These are phyloP conservation scores for Coreoperca whiteheadi DNA, from an alignment of 2,113 vertebrate genomes.

Conservation along the genomic window DNA sequence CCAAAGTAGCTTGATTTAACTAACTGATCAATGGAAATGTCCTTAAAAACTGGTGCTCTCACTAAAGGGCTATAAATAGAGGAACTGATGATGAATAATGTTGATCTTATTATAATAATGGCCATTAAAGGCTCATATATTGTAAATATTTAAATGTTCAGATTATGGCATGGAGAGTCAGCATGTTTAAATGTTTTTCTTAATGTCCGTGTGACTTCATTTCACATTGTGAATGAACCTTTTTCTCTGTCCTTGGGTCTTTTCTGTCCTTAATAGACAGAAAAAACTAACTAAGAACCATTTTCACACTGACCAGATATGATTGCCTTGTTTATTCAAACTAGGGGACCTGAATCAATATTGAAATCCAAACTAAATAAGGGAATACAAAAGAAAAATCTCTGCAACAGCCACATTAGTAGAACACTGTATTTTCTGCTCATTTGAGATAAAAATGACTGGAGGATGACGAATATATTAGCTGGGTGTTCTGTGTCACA, in stretches of 20 bases:
- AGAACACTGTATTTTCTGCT: neutral
- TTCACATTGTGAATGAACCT: neutral
- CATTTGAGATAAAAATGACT: neutral
- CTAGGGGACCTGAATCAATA: no score
- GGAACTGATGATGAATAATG: neutral
- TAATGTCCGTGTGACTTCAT: neutral
- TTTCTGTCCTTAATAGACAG: no score
- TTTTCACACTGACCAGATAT: neutral
- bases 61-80: neutral
- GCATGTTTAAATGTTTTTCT: neutral
- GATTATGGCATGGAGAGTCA: no score
- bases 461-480: no score
- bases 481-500: neutral
- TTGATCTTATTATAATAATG: neutral
- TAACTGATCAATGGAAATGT: no score
- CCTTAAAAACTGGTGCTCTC: no score
- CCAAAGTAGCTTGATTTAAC: neutral
- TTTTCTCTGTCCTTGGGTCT: neutral
- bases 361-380: neutral
- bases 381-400: neutral
- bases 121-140: neutral
- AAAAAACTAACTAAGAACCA: no score
- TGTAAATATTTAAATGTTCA: neutral
- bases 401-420: no score
- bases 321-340: neutral